Conservation (phyloP, 2,888 invertebrate genomes). For the Acanthosepion pharaonis region DNA sequence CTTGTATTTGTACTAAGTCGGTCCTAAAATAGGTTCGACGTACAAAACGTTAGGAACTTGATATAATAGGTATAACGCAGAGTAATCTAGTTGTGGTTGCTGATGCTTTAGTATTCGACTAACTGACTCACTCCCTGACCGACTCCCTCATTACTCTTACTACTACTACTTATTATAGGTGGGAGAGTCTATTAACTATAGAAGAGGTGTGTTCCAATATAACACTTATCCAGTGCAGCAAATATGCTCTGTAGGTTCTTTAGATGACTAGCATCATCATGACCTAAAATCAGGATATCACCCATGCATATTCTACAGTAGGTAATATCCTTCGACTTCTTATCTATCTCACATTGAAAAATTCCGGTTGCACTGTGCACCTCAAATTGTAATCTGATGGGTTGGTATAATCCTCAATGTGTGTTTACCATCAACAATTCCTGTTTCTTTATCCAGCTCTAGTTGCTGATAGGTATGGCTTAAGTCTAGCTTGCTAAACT, state of each 20-base stretch:
- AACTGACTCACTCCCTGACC: no score
- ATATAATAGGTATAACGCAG: no score
- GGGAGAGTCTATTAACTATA: no score
- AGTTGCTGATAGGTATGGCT: not conserved
- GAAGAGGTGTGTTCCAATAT: no score
- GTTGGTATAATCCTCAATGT: not conserved
- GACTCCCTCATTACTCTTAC: no score
- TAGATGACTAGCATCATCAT: not conserved
- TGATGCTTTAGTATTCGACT: no score
- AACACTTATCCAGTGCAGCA: not conserved
- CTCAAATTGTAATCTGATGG: not conserved
- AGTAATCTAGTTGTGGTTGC: no score
- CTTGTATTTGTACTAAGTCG: no score
- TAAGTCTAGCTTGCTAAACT: not conserved
- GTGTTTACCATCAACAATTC: not conserved
- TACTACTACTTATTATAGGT: no score
- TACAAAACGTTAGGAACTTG: no score
- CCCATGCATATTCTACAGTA: not conserved
- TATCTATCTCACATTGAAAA: not conserved
- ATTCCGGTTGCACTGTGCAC: not conserved
- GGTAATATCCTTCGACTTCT: not conserved
- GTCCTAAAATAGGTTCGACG: no score
- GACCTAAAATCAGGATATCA: not conserved
- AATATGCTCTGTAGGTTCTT: not conserved
- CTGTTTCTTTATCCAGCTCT: not conserved